phyloP scores from a whole-genome alignment of 1,140 invertebrate genomes.

The Orchestia grillus region DNA sequence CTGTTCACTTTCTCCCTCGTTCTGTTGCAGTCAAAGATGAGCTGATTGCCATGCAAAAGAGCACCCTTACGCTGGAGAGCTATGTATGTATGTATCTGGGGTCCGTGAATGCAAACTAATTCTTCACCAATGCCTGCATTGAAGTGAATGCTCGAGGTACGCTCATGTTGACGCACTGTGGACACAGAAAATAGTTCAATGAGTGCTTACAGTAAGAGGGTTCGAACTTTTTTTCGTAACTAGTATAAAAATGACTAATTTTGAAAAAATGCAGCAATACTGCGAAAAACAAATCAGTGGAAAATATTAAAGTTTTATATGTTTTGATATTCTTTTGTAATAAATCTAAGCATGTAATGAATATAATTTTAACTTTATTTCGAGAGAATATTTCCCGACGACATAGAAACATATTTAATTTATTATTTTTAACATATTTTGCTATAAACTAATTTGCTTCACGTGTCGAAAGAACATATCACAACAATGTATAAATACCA shows the following conservation, averaged over 20 bases:
- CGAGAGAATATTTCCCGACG: too few relatives aligned
- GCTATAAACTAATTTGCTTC: too few relatives aligned
- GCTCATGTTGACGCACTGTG: background rate
- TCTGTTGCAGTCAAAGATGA: background rate
- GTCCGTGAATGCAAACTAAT: background rate
- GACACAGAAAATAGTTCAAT: background rate
- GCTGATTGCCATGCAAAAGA: background rate
- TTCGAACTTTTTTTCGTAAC: background rate
- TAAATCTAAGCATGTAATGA: too few relatives aligned
- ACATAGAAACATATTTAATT: too few relatives aligned
- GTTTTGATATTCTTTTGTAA: too few relatives aligned
- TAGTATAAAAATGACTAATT: background rate
- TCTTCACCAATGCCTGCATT: background rate
- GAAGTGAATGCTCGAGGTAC: background rate
- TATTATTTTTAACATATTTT: too few relatives aligned
- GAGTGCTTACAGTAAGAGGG: background rate
- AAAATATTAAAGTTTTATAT: background rate
- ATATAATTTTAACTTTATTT: too few relatives aligned
- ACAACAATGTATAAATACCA: too few relatives aligned
- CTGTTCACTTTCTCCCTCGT: constrained; percentile 14
- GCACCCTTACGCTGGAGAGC: background rate
- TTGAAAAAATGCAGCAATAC: background rate
- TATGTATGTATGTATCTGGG: background rate
- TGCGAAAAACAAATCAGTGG: background rate
- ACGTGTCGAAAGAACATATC: too few relatives aligned